phyloP scores from a whole-genome alignment of 2,113 vertebrate species.

The Zosterops hypoxanthus region DNA sequence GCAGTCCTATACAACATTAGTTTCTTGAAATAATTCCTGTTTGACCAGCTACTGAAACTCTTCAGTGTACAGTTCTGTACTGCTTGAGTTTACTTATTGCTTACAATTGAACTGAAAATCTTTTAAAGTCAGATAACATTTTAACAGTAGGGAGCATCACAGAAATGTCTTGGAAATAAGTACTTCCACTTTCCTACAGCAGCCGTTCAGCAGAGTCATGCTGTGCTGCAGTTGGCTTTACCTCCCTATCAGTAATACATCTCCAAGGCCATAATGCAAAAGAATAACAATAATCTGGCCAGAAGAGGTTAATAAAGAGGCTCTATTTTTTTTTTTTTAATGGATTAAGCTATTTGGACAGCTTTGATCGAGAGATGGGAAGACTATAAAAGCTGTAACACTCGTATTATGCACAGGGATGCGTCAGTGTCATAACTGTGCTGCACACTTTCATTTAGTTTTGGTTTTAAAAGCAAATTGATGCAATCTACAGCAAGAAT shows the following conservation, averaged over 20 bases:
- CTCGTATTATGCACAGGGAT: not conserved
- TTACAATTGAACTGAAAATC: constrained; percentile 46
- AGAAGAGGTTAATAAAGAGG: constrained; percentile 52
- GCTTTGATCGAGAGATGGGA: constrained; percentile 6
- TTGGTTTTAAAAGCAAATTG: not conserved
- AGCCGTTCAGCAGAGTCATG: constrained; percentile 18
- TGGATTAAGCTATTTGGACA: constrained; percentile 37
- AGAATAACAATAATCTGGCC: constrained; percentile 58
- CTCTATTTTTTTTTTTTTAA: constrained; percentile 2
- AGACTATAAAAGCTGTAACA: not conserved
- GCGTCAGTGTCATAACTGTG: not conserved
- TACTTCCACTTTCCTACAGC: constrained; percentile 35
- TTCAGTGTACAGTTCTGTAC: not conserved
- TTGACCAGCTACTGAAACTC: constrained; percentile 47
- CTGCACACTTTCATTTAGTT: not conserved
- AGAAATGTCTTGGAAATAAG: constrained; percentile 54
- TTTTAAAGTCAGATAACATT: constrained; percentile 61
- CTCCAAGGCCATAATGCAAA: constrained; percentile 55
- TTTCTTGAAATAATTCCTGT: constrained; percentile 47
- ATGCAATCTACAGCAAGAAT: not conserved
- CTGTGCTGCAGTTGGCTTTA: constrained; percentile 41
- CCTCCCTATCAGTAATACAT: constrained; percentile 43
- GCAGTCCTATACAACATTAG: constrained; percentile 51
- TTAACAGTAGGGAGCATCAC: constrained; percentile 48
- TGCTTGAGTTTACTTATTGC: constrained; percentile 46